phyloP scores from a whole-genome alignment of 1,140 invertebrate genomes.

The Dreissena polymorpha region DNA sequence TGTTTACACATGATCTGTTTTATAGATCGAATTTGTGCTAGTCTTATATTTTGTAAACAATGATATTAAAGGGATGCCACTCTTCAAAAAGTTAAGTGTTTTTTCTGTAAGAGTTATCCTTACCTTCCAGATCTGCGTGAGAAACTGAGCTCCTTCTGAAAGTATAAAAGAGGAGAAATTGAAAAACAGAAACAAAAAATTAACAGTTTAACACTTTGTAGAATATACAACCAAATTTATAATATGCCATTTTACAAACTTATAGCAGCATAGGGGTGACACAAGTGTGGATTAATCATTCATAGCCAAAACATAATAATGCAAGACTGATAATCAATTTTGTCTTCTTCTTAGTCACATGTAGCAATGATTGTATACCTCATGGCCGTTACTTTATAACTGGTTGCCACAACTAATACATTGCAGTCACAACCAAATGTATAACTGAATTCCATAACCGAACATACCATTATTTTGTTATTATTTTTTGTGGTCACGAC shows the following conservation, averaged over 20 bases:
- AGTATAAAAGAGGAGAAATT: conserved; percentile 65
- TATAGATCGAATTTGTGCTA: not conserved
- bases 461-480: too few species aligned
- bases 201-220: too few species aligned
- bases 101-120: conserved; percentile 2
- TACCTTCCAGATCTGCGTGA: conserved; percentile 79
- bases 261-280: not conserved
- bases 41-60: not conserved
- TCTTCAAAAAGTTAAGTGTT: conserved; percentile 63
- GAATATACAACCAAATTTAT: too few species aligned
- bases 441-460: too few species aligned
- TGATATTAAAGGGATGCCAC: not conserved
- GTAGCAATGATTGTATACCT: too few species aligned
- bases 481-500: too few species aligned
- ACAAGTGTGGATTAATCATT: too few species aligned
- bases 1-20: not conserved
- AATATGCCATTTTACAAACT: not conserved
- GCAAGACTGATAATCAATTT: not conserved
- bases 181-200: too few species aligned
- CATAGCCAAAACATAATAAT: not conserved
- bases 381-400: too few species aligned
- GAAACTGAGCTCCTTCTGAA: conserved; percentile 84
- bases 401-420: too few species aligned
- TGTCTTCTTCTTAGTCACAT: too few species aligned
- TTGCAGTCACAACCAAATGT: too few species aligned